Base-by-base conservation (phyloP, 2,797 vertebrate genomes). In the Meriones psammophilus region DNA sequence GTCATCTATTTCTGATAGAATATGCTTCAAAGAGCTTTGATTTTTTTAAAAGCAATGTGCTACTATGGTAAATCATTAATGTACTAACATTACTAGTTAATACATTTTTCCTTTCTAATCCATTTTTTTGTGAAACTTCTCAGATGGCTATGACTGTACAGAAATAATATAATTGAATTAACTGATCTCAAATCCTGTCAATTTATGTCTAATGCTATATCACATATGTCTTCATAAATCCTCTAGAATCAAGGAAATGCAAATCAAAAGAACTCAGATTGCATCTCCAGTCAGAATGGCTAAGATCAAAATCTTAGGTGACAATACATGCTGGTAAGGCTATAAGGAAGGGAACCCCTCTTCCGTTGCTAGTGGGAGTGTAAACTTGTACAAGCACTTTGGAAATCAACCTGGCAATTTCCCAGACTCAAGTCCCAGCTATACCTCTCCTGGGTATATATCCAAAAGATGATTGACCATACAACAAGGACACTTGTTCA, bases 91-190 rank as follows among this genome's bases (percentile, higher is more conserved):
- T 81, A 71, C 5, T 24, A 80, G 30, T 68, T 89, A 58, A 91
- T 46, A 39, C 60, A 17, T 88, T 90, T 12, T 17, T 50, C 10
- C 30, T 74, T 54, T 71, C n/a, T 64, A 79, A 68, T 18, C 66
- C 8, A 71, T 56, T 94, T 58, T 9, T 76, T 42, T 84, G 2
- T 24, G 39, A 26, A 77, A 39, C 2, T 2, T 26, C 64, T 77
- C 8, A 60, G 66, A 71, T 68, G 2, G 28, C 20, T 74, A 4
- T 66, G 71, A 80, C 1, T 81, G 0, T 33, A 36, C 8, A 5
- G 58, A 90, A 92, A 89, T 28, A 79, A 68, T 85, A 76, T 20
- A 95, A 69, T 64, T 81, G 33, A 95, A 66, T 94, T 26, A 78
- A 8, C 5, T 26, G 7, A 66, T n/a, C 42, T 50, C 5, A 69